A percentile compares a stretch with the other conserved stretches of the same genome.
These are phyloP conservation scores for Orthonyx spaldingii DNA, from an alignment of 2,113 vertebrate genomes.

Conservation along the genomic window DNA sequence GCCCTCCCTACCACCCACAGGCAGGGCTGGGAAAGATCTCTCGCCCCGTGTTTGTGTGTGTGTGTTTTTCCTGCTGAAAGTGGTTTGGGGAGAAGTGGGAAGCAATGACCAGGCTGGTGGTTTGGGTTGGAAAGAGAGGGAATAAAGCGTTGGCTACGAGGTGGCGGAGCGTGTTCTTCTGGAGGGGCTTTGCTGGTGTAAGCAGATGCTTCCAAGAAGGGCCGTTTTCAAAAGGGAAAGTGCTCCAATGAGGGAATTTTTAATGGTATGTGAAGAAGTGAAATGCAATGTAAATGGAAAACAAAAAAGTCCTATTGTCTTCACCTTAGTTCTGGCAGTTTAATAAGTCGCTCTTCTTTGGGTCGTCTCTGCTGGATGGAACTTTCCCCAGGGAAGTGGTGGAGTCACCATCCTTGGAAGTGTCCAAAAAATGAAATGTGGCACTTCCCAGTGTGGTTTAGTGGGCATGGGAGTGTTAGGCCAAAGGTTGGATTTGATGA, in stretches of 20 bases:
- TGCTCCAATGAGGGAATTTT: not conserved
- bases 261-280: fast-evolving
- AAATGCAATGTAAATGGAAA: not conserved
- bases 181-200: not conserved
- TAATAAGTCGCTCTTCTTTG: not conserved
- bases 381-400: not conserved
- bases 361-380: not conserved
- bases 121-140: constrained; percentile 13
- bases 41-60: not conserved
- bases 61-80: constrained; percentile 11
- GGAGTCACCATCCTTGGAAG: not conserved
- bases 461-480: not conserved
- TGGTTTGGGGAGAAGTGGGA: constrained; percentile 26
- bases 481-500: not conserved
- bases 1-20: constrained; percentile 35
- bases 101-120: not conserved
- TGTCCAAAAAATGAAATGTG: not conserved
- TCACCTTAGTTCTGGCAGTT: not conserved
- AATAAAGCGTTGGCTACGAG: not conserved
- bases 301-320: not conserved
- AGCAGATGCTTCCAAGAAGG: not conserved
- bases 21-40: not conserved
- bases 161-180: not conserved
- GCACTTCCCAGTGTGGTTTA: not conserved
- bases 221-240: not conserved